Evolutionary conservation across 2,888 invertebrate species (phyloP), one percentile per base, ranked within the genome.

Genomic region (Netelia virgata): DNA sequence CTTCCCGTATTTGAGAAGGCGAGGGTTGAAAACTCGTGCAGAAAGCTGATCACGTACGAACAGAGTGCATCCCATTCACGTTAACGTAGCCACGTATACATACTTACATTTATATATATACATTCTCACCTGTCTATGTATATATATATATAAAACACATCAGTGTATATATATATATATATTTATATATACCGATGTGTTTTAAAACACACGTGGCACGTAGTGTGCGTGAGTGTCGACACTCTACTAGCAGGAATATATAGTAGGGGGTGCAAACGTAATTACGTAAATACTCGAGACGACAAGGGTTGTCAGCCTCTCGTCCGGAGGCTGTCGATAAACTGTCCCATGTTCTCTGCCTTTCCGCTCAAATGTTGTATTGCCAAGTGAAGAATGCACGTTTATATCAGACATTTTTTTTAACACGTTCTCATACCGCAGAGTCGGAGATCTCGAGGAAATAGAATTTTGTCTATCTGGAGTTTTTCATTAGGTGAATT

Each of bases 201-300:
- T 16, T 18, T 23, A n/a, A 20, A 28, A 36, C 28, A 63, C 14
- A 63, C n/a, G 11, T 63, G 36, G 36, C 14, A 8, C n/a, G 36
- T 9, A 9, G 41, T 11, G 73, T 47, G 50, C n/a, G 53, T 3
- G 63, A 74, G 36, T 72, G 14, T 36, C 23, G 28, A 53, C 10
- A 63, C 66, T 66, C 41, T 5, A n/a, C 20, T 10, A 43, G 28
- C 3, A 23, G 28, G 23, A 50, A 36, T 53, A 50, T 74, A 53
- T 28, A 74, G 50, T 20, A 53, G 53, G 55, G 55, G 18, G 53
- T 28, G 66, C 64, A 75, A 75, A 75, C 75, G 75, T 66, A 75
- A 75, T 75, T 75, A 75, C 75, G 75, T 75, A 75, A 75, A 75
- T 75, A 75, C 75, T 75, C 75, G 75, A 75, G 75, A 75, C 75